Conservation (phyloP, 2,113 vertebrate genomes). For the Lota lota region DNA sequence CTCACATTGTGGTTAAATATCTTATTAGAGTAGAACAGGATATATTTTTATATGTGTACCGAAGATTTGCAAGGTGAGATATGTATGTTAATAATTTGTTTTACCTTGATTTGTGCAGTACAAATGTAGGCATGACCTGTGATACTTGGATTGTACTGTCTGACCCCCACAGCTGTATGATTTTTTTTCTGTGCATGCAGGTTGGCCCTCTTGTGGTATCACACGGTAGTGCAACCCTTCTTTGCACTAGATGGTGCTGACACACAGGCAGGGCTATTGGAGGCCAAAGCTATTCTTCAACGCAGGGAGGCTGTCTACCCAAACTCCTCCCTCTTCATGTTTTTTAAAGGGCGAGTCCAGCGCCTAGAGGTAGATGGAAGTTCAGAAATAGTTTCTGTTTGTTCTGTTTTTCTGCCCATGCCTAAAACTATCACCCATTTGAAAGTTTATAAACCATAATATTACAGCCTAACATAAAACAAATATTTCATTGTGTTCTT, state of each 20-base stretch:
- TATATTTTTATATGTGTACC: too few species aligned
- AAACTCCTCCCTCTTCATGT: slow-evolving; percentile 94
- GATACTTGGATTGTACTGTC: too few species aligned
- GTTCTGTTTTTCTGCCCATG: not conserved
- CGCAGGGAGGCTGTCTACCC: slow-evolving; percentile 88
- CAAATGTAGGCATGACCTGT: too few species aligned
- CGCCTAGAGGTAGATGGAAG: slow-evolving; percentile 81
- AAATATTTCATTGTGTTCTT: not conserved
- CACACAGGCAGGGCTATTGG: slow-evolving; percentile 83
- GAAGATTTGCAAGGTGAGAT: too few species aligned
- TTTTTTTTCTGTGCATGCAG: slow-evolving; percentile 58
- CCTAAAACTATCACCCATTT: not conserved
- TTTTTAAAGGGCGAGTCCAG: slow-evolving; percentile 95
- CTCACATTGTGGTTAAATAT: too few species aligned
- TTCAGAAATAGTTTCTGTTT: not conserved
- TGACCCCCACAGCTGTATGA: too few species aligned
- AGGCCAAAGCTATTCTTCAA: slow-evolving; percentile 89
- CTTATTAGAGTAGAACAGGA: too few species aligned
- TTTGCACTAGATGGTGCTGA: slow-evolving; percentile 90
- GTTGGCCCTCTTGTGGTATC: slow-evolving; percentile 91
- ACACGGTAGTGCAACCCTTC: slow-evolving; percentile 93
- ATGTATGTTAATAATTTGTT: too few species aligned
- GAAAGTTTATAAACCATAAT: not conserved
- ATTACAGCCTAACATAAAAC: not conserved
- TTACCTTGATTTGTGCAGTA: too few species aligned